phyloP scores from a whole-genome alignment of 2,797 vertebrate species.

The Hylomyscus alleni region DNA sequence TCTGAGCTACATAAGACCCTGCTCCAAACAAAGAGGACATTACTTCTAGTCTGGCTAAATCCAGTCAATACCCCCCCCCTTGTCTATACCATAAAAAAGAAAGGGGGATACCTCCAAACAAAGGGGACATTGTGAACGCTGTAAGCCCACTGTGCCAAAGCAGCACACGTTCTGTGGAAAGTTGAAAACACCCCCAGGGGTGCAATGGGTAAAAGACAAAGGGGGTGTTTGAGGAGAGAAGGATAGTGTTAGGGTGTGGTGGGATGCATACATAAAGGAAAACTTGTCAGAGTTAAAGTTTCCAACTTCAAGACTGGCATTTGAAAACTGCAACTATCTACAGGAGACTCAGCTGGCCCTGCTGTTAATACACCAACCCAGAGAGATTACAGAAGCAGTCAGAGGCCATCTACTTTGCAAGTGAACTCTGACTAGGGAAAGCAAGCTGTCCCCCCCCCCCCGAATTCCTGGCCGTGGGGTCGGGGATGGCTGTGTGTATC shows the following conservation, averaged over 20 bases:
- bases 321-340: neutral
- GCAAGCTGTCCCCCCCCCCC: neutral
- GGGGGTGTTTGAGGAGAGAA: neutral
- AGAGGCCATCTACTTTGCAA: neutral
- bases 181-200: conserved; percentile 28
- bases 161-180: conserved; percentile 22
- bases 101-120: neutral
- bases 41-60: neutral
- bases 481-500: accelerated
- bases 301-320: neutral
- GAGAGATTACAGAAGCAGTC: neutral
- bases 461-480: neutral
- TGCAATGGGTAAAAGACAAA: neutral
- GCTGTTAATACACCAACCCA: neutral
- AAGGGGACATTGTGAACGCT: neutral
- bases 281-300: neutral
- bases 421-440: neutral
- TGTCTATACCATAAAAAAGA: neutral
- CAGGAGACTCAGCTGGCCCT: neutral
- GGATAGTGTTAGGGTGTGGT: neutral
- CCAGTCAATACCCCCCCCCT: neutral
- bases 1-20: neutral
- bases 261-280: neutral
- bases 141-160: conserved; percentile 15
- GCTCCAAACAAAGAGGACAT: neutral